Percentiles rank a stretch among this genome's conserved stretches.
Evolutionary conservation across 2,888 invertebrate species (phyloP).

Genomic region (Tachina fera): DNA sequence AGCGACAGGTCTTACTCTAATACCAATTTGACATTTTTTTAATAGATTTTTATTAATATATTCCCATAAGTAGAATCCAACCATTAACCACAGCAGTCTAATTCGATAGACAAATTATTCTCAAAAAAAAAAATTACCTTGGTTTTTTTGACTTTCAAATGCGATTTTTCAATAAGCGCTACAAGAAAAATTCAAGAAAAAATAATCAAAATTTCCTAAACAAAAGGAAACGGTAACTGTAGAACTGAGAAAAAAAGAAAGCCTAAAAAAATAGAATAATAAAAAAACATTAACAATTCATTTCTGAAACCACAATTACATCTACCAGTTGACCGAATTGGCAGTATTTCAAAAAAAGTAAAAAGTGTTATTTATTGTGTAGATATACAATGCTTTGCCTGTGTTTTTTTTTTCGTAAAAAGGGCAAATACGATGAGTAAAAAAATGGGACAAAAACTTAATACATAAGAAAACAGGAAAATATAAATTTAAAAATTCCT

Average conservation of each 20-base stretch:
- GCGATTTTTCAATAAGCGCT: background rate
- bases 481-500: too few species aligned
- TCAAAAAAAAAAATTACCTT: too few species aligned
- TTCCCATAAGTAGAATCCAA: too few species aligned
- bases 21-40: too few species aligned
- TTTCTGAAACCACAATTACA: conserved; percentile 40
- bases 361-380: background rate
- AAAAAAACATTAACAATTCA: conserved; percentile 27
- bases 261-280: background rate
- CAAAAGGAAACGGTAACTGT: background rate
- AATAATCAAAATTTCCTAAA: too few species aligned
- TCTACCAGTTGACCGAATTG: conserved; percentile 59
- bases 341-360: conserved; percentile 62
- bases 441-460: background rate
- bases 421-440: background rate
- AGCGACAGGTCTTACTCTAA: too few species aligned
- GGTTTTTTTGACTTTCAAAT: too few species aligned
- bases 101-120: too few species aligned
- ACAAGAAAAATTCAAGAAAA: too few species aligned
- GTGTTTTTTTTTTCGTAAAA: background rate
- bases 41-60: too few species aligned
- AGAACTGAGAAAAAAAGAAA: background rate
- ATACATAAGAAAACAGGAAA: background rate
- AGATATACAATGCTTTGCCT: background rate
- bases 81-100: too few species aligned